Conservation (phyloP, 2,888 invertebrate genomes). For the Cosmorhoe ocellata region DNA sequence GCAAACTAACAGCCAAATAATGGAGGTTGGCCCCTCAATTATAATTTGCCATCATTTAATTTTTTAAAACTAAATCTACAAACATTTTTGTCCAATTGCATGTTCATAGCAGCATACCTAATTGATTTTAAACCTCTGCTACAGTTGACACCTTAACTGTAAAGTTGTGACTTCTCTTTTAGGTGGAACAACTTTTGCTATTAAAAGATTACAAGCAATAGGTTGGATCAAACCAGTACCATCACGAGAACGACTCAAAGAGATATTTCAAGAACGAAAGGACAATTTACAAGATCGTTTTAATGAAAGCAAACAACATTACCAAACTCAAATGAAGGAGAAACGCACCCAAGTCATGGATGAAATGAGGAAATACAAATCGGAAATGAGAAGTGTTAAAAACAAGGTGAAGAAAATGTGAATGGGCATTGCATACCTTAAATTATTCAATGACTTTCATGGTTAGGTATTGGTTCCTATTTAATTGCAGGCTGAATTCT, state of each 20-base stretch:
- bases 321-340: slow-evolving; percentile 68
- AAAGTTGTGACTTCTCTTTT: slow-evolving; percentile 32
- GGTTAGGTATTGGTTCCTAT: too few relatives aligned
- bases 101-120: too few relatives aligned
- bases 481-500: too few relatives aligned
- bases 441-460: too few relatives aligned
- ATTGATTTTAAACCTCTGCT: too few relatives aligned
- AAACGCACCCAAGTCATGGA: slow-evolving; percentile 73
- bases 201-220: slow-evolving; percentile 89
- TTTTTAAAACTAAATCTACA: too few relatives aligned
- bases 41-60: too few relatives aligned
- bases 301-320: slow-evolving; percentile 78
- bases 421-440: neutral
- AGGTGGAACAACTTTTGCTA: slow-evolving; percentile 94
- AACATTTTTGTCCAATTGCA: too few relatives aligned
- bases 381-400: slow-evolving; percentile 75
- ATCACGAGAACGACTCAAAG: slow-evolving; percentile 83
- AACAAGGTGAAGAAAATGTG: slow-evolving; percentile 71
- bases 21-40: too few relatives aligned
- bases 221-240: slow-evolving; percentile 94
- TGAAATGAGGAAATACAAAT: slow-evolving; percentile 76
- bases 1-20: too few relatives aligned
- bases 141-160: neutral
- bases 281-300: slow-evolving; percentile 84
- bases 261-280: slow-evolving; percentile 84